Conservation (phyloP, 2,888 invertebrate genomes). For the Yponomeuta evonymella region DNA sequence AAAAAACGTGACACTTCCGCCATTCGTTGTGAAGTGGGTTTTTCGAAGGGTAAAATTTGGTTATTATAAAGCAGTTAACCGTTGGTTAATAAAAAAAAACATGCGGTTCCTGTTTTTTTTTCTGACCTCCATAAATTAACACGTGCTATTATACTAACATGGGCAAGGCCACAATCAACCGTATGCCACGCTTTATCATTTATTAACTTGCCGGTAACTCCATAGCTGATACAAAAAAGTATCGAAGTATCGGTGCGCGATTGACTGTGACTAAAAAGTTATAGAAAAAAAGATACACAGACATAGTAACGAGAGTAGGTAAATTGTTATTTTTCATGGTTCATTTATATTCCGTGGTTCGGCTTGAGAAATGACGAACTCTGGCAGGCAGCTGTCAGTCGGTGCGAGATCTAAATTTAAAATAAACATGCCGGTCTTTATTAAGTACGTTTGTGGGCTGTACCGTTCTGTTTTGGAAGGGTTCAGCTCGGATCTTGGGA, state of each 20-base stretch:
- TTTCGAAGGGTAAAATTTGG: no score
- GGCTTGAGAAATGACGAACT: no score
- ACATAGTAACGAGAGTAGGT: slow-evolving; percentile 33
- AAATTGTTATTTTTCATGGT: slow-evolving; percentile 63
- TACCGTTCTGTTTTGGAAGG: slow-evolving; percentile 25
- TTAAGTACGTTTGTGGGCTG: slow-evolving; percentile 40
- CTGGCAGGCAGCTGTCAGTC: slow-evolving; percentile 54
- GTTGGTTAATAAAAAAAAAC: background rate
- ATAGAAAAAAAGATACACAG: slow-evolving; percentile 46
- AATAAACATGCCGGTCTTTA: slow-evolving; percentile 55
- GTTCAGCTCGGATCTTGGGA: slow-evolving; percentile 11
- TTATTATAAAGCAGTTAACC: no score
- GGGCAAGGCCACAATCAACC: slow-evolving; percentile 27
- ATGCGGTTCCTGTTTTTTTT: slow-evolving; percentile 3
- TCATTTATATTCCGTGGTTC: slow-evolving; percentile 48
- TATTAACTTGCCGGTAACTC: slow-evolving; percentile 28
- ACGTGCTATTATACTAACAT: slow-evolving; percentile 48
- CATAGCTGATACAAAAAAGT: slow-evolving; percentile 8
- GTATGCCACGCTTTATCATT: slow-evolving; percentile 32
- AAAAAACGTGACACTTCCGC: background rate
- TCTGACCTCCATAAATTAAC: slow-evolving; percentile 35
- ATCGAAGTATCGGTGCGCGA: slow-evolving; percentile 30
- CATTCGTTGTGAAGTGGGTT: no score
- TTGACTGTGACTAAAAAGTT: slow-evolving; percentile 54
- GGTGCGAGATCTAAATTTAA: slow-evolving; percentile 64